These are phyloP conservation scores for Podabrus alpinus DNA, from an alignment of 2,888 invertebrate species.

Conservation along the genomic window DNA sequence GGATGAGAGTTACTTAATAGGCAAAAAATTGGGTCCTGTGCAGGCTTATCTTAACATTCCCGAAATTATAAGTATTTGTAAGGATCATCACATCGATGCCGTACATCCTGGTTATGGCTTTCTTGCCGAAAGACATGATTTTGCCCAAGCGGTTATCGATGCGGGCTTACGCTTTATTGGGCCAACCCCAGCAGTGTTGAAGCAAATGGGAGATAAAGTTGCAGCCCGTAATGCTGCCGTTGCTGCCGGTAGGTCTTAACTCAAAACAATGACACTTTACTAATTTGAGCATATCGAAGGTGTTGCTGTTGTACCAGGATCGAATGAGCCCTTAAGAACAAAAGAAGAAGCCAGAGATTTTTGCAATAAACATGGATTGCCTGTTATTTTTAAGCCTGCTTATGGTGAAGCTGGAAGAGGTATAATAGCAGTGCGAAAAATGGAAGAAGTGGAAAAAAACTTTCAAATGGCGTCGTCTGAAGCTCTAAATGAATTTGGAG, in stretches of 20 bases:
- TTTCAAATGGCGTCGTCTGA: constrained; percentile 95
- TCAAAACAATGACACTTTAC: background rate
- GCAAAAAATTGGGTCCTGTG: constrained; percentile 94
- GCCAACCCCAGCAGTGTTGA: constrained; percentile 89
- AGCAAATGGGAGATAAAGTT: constrained; percentile 99
- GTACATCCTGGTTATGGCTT: constrained; percentile 95
- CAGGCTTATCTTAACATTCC: constrained; percentile 96
- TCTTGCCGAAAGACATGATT: constrained; percentile 91
- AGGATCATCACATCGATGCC: constrained; percentile 93
- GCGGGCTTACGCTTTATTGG: constrained; percentile 96
- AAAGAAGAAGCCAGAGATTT: constrained; percentile 88
- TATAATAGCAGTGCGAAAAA: constrained; percentile 89
- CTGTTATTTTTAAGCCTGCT: constrained; percentile 98
- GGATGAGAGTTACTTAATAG: constrained; percentile 92
- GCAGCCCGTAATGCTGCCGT: constrained; percentile 95
- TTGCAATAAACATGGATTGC: constrained; percentile 89
- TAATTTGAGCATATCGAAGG: constrained; percentile 57
- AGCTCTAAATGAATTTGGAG: constrained; percentile 94
- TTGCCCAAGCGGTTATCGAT: constrained; percentile 91
- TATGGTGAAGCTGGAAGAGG: constrained; percentile 97
- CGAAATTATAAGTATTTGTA: constrained; percentile 94
- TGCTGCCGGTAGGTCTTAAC: constrained; percentile 67
- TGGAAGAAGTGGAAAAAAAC: constrained; percentile 87
- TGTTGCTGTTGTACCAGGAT: constrained; percentile 95
- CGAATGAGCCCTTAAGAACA: constrained; percentile 87